These are phyloP conservation scores for Coregonus clupeaformis DNA, from an alignment of 2,113 vertebrate species.

Conservation along the genomic window DNA sequence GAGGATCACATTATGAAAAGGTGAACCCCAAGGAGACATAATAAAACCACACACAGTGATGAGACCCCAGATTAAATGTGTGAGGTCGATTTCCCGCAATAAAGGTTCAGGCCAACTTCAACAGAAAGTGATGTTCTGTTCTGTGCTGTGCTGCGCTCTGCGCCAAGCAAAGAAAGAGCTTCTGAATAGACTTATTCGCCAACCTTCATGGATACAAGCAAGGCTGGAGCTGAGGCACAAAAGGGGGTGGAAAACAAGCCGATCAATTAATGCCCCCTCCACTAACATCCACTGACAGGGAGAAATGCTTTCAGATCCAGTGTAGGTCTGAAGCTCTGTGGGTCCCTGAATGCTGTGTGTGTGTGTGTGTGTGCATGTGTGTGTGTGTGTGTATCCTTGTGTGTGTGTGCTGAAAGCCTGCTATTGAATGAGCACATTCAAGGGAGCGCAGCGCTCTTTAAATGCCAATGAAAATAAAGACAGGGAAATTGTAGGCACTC, in stretches of 20 bases:
- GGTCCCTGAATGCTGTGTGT: conserved; percentile 44
- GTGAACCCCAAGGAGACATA: conserved; percentile 63
- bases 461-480: conserved; percentile 75
- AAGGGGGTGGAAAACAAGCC: conserved; percentile 57
- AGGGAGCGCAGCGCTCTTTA: conserved; percentile 57
- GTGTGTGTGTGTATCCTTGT: conserved; percentile 35
- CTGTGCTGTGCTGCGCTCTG: conserved; percentile 49
- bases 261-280: conserved; percentile 68
- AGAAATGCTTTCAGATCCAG: conserved; percentile 62
- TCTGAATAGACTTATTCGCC: conserved; percentile 55
- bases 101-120: conserved; percentile 38
- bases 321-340: conserved; percentile 50
- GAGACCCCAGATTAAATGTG: conserved; percentile 58
- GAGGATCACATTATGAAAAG: conserved; percentile 26
- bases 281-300: conserved; percentile 40
- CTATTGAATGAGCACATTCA: conserved; percentile 69
- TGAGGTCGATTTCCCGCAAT: conserved; percentile 54
- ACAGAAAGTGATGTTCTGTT: conserved; percentile 40
- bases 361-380: conserved; percentile 37
- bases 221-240: conserved; percentile 59
- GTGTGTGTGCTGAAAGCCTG: conserved; percentile 49
- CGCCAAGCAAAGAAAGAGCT: conserved; percentile 38
- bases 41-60: conserved; percentile 52
- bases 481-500: conserved; percentile 69
- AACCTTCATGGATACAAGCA: conserved; percentile 53